Evolutionary conservation across 2,888 invertebrate species (phyloP), one percentile per base, ranked within the genome.

Genomic region (Hirtodrosophila confusa): DNA sequence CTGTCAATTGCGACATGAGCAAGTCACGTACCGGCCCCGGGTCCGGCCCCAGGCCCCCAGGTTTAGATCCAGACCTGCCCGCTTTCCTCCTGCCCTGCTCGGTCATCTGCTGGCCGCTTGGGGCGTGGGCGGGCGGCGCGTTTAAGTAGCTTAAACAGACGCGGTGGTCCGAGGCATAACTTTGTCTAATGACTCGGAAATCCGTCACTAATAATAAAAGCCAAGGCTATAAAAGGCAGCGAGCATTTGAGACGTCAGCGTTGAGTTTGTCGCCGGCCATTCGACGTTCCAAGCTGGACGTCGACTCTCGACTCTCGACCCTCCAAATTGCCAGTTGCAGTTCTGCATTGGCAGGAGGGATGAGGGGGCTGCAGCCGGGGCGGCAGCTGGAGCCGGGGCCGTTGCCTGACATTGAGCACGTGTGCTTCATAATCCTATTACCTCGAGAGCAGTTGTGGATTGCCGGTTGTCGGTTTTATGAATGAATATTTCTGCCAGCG

Each of bases 121-220:
- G 60, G 57, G 61, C 61, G 80, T 75, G 77, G 79, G 65, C 75
- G 72, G 79, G 53, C 88, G 80, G 88, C 75, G 82, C 88, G 88
- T 83, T 84, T 89, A 88, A 88, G 88, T 88, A 89, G 88, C 90
- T 90, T 90, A 89, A 87, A 77, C 89, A 82, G 75, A 75, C 70
- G 82, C 83, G 91, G 90, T 90, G 91, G 90, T 90, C 90, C 74
- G 58, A 56, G 69, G 76, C 82, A 87, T 90, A 89, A 89, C 89
- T 90, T 91, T 88, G 90, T 78, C 89, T 90, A 91, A 90, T 91
- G 89, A 90, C 86, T 89, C 83, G 90, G 90, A 91, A 90, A 90
- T 90, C 90, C 91, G 89, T 89, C 90, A 89, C 80, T 86, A 86
- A 86, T 80, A 85, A 86, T 88, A 88, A 89, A 77, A 86, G 69